A percentile compares a stretch with the other conserved stretches of the same genome.
Conservation (phyloP, 2,888 invertebrate genomes). For the Dimorphilus gyrociliatus region DNA sequence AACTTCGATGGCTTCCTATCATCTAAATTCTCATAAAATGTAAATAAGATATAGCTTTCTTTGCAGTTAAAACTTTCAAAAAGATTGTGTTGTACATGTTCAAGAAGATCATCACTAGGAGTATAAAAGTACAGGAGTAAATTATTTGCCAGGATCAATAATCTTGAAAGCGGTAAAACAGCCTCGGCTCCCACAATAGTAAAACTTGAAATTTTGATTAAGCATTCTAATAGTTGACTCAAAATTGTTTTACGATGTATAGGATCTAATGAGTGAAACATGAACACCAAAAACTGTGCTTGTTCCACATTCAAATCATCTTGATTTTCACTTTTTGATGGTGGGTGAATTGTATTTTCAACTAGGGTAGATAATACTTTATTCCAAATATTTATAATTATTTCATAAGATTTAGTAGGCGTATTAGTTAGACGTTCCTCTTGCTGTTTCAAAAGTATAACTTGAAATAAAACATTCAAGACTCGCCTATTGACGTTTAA, state of each 20-base stretch:
- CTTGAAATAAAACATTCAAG: slow-evolving; percentile 63
- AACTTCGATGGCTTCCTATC: not conserved
- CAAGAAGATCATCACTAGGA: slow-evolving; percentile 45
- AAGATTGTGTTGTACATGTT: slow-evolving; percentile 19
- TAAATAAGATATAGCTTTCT: too few species aligned
- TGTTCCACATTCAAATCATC: slow-evolving; percentile 93
- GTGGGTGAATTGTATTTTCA: too few species aligned
- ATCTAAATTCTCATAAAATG: not conserved
- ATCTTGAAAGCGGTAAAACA: slow-evolving; percentile 43
- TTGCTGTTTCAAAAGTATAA: slow-evolving; percentile 45
- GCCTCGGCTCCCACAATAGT: too few species aligned
- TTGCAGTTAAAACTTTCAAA: not conserved
- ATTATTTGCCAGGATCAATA: slow-evolving; percentile 75
- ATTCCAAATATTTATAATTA: slow-evolving; percentile 79
- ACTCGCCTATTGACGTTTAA: slow-evolving; percentile 61
- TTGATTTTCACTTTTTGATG: too few species aligned
- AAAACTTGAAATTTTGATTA: slow-evolving; percentile 22
- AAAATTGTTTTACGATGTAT: slow-evolving; percentile 92
- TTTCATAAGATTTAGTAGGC: slow-evolving; percentile 52
- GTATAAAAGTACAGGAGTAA: slow-evolving; percentile 87
- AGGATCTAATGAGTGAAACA: slow-evolving; percentile 81
- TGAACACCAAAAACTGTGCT: slow-evolving; percentile 72
- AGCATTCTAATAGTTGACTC: slow-evolving; percentile 40
- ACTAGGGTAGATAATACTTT: slow-evolving; percentile 68
- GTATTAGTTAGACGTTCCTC: slow-evolving; percentile 37